These are phyloP conservation scores for Petrolisthes cinctipes DNA, from an alignment of 2,888 invertebrate genomes.

Conservation along the genomic window DNA sequence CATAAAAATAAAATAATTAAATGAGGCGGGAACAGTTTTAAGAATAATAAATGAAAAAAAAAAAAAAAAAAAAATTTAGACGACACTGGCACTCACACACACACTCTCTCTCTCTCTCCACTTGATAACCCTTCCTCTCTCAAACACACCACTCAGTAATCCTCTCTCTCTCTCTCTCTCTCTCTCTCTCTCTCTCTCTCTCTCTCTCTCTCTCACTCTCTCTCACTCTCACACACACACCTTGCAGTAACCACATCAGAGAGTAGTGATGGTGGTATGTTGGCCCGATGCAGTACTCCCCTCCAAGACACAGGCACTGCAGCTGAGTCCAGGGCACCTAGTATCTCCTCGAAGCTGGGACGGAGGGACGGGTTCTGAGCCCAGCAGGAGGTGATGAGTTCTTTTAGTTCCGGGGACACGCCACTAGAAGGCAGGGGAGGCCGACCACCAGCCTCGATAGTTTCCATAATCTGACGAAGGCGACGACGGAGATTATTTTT, in stretches of 20 bases:
- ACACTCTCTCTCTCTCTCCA: too few species aligned
- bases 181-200: too few species aligned
- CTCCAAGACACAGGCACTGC: slow-evolving; percentile 63
- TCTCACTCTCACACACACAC: too few species aligned
- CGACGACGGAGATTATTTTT: not conserved
- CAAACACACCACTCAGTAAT: too few species aligned
- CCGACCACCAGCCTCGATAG: slow-evolving; percentile 57
- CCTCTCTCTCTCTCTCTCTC: not conserved
- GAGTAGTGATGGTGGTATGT: slow-evolving; percentile 44
- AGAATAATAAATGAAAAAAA: too few species aligned
- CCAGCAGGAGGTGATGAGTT: slow-evolving; percentile 64
- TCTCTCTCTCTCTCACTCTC: not conserved
- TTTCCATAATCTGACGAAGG: slow-evolving; percentile 59
- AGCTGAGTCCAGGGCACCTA: slow-evolving; percentile 59
- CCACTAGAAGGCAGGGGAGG: slow-evolving; percentile 57
- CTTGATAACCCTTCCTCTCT: not conserved
- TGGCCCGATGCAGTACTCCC: slow-evolving; percentile 54
- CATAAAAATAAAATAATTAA: too few species aligned
- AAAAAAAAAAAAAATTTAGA: too few species aligned
- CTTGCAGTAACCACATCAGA: slow-evolving; percentile 59
- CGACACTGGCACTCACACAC: too few species aligned
- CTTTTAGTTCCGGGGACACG: slow-evolving; percentile 59
- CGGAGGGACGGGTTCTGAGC: slow-evolving; percentile 63
- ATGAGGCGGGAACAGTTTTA: too few species aligned
- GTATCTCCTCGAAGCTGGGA: slow-evolving; percentile 63